Percentiles rank a stretch among this genome's conserved stretches.
Evolutionary conservation across 2,797 vertebrate genomes (phyloP).

Genomic region (Thamnophis elegans): DNA sequence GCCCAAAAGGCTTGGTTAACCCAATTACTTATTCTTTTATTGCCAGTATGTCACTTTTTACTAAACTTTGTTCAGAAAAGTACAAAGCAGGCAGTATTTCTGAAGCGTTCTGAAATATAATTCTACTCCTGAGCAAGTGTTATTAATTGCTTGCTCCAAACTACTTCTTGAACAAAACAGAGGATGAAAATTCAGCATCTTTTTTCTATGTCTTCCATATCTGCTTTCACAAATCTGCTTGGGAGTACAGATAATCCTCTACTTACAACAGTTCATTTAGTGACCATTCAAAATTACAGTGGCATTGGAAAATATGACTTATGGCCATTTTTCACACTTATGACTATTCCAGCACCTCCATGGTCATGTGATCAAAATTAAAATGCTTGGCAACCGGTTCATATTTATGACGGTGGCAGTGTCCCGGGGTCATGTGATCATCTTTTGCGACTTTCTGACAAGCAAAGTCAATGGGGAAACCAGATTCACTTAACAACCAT

Average conservation of each 20-base stretch:
- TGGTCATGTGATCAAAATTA: not conserved
- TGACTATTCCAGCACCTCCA: not conserved
- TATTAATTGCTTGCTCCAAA: conserved; percentile 53
- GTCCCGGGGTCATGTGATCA: not conserved
- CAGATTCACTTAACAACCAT: not conserved
- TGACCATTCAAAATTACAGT: not conserved
- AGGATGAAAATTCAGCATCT: conserved; percentile 44
- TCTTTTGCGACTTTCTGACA: not conserved
- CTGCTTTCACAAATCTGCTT: not conserved
- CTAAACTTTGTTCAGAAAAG: conserved; percentile 71
- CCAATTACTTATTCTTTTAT: conserved; percentile 74
- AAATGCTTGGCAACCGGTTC: not conserved
- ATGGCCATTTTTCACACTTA: not conserved
- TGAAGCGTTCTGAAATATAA: conserved; percentile 73
- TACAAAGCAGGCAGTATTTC: conserved; percentile 71
- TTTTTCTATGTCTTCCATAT: not conserved
- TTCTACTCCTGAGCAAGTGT: conserved; percentile 60
- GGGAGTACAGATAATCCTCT: not conserved
- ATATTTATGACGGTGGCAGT: not conserved
- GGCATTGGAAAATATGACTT: not conserved
- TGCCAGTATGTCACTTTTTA: conserved; percentile 73
- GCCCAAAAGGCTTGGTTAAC: conserved; percentile 68
- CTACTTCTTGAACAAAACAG: conserved; percentile 47
- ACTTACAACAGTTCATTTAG: not conserved
- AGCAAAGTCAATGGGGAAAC: not conserved